Evolutionary conservation across 2,888 invertebrate species (phyloP), one percentile per base, ranked within the genome.

Genomic region (Polydrusus pterygomalis): DNA sequence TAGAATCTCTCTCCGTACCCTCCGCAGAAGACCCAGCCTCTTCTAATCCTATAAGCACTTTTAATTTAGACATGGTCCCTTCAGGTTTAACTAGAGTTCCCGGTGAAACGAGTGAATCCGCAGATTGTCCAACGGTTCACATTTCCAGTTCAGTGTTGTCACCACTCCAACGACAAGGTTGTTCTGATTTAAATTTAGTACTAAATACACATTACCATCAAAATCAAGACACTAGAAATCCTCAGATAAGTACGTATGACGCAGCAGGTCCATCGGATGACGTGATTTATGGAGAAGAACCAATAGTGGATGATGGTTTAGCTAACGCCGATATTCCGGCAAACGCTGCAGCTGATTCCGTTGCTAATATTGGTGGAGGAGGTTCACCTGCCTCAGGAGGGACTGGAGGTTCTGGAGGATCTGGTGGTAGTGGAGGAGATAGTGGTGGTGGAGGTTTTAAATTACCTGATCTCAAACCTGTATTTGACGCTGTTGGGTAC

Each of bases 151-250:
- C 90, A 87, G 82, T 91, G 87, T 79, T 90, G 87, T 79, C 77
- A 11, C 84, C 90, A 86, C 89, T 89, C 6, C 89, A 91, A 83
- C 90, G 88, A 60, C 92, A 93, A 84, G 92, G 90, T 5, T 93
- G 93, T 81, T 91, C 92, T 0, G 93, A 93, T 87, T 86, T 93
- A 75, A 93, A 92, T 83, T 91, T 93, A 72, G 91, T 93, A 15
- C 91, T 93, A 1, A 93, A 93, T 79, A 93, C 93, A 0, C 92
- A 93, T 81, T 89, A 93, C 1, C 88, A 92, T 49, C 92, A 91
- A 80, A 84, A 85, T 64, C 78, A 78, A n/a, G 85, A 72, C 18
- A 83, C 80, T 17, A 85, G 87, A 17, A 81, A 83, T 58, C 81
- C 82, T 20, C 63, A 62, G 15, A 67, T 82, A 20, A 79, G 79